Base-by-base conservation (phyloP, 2,113 vertebrate genomes). In the Seriola aureovittata region DNA sequence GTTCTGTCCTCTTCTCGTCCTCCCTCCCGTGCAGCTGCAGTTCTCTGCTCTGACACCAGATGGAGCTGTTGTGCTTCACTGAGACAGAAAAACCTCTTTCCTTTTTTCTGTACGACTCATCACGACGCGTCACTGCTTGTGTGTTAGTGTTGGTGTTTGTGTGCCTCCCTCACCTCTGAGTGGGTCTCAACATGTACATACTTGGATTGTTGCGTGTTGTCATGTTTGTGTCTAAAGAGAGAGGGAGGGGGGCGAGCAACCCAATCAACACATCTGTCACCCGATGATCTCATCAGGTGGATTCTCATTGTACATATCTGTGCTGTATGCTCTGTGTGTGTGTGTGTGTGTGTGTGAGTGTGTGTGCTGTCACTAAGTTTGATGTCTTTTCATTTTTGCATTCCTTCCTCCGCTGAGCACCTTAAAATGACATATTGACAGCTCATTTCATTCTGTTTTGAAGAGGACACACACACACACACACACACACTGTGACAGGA, bases 1-100 rank as follows among this genome's bases (percentile, higher is more conserved):
- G 29, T 29, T 29, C 29, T 2, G 29, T 29, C 29, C 29, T 21
- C 6, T 52, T 8, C 6, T 21, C 2, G 7, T 52, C 21, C 3
- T 16, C 14, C 50, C 19, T 14, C 21, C 5, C 17, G 8, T 42
- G 19, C 23, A 32, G 50, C 32, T 12, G 12, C 36, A 19, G 12
- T 78, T 71, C 54, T n/a, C 57, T 11, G 11, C 14, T 16, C 55
- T 40, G 57, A 8, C 87, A 80, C 55, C 67, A 85, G 83, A 60
- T 40, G 83, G 72, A 2, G 75, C 34, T 85, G 83, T 83, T 77
- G 87, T 21, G 38, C 87, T 82, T 63, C 54, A 72, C 71, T 32
- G 44, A 71, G 14, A n/a, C 42, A 44, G 44, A 81, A 50, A 50
- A 38, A 38, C 38, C 52, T 23, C 44, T 8, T 29, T 29, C 29